Conservation (phyloP, 2,797 vertebrate species). For the Scarus forsteni region DNA sequence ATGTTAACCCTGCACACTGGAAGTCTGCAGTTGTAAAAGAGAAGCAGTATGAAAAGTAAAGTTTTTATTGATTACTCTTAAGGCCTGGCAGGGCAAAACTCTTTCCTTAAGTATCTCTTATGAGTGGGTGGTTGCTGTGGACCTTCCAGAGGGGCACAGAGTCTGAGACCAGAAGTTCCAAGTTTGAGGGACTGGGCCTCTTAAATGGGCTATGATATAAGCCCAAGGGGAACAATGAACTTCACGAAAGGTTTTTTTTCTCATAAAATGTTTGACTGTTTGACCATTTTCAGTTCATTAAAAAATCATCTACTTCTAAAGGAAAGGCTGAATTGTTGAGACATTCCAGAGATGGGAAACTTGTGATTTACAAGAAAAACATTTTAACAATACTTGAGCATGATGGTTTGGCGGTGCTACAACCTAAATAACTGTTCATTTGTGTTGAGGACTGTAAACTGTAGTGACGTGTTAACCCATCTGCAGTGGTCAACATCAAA, state of each 20-base stretch:
- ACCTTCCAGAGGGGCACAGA: slow-evolving; percentile 7
- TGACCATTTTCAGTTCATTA: background rate
- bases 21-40: slow-evolving; percentile 57
- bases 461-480: no score
- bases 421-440: no score
- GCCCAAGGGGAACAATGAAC: background rate
- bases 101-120: slow-evolving; percentile 12
- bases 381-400: no score
- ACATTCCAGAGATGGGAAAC: no score
- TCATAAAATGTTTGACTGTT: background rate
- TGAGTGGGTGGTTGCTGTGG: slow-evolving; percentile 3
- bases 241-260: background rate
- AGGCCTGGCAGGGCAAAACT: slow-evolving; percentile 46
- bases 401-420: no score
- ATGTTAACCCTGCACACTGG: slow-evolving; percentile 45
- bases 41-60: slow-evolving; percentile 49
- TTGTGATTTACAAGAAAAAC: no score
- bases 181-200: slow-evolving; percentile 4
- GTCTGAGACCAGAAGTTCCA: slow-evolving; percentile 19
- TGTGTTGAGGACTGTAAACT: no score
- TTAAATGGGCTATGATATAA: background rate
- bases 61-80: slow-evolving; percentile 60
- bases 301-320: no score
- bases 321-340: no score
- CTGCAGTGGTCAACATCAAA: no score